Evolutionary conservation across 1,140 invertebrate species (phyloP).

Genomic region (Stegodyphus dumicola): DNA sequence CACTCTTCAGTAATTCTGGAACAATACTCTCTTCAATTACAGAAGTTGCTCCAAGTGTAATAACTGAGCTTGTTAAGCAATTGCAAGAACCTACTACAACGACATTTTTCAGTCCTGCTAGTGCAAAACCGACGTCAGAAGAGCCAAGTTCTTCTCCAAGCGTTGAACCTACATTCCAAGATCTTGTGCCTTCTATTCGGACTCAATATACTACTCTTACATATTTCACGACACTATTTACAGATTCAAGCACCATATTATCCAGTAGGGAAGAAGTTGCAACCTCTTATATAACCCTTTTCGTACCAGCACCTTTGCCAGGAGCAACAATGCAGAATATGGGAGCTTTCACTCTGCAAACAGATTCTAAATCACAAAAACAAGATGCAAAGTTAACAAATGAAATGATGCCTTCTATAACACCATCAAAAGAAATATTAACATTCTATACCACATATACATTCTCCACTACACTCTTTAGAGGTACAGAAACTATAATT

Average conservation of each 20-base stretch:
- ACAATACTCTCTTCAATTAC: conserved; percentile 63
- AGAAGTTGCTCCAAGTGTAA: conserved; percentile 63
- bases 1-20: conserved; percentile 60
- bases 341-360: neutral
- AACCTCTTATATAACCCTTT: conserved; percentile 63
- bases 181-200: conserved; percentile 63
- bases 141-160: conserved; percentile 9
- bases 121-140: neutral
- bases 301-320: conserved; percentile 52
- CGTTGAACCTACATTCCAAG: conserved; percentile 42
- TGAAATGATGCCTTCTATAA: conserved; percentile 1
- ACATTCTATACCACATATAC: conserved; percentile 64
- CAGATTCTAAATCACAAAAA: neutral
- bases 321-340: conserved; percentile 11
- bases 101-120: neutral
- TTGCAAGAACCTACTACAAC: conserved; percentile 13
- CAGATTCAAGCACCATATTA: conserved; percentile 60
- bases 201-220: conserved; percentile 64
- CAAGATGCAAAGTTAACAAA: conserved; percentile 1
- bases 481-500: conserved; percentile 61
- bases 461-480: conserved; percentile 63
- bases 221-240: conserved; percentile 64
- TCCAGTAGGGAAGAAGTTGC: conserved; percentile 62
- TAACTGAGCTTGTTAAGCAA: conserved; percentile 55
- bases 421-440: conserved; percentile 43